Percentiles rank a stretch among this genome's conserved stretches.
Conservation (phyloP, 2,113 vertebrate species). For the Thalassarche chlororhynchos region DNA sequence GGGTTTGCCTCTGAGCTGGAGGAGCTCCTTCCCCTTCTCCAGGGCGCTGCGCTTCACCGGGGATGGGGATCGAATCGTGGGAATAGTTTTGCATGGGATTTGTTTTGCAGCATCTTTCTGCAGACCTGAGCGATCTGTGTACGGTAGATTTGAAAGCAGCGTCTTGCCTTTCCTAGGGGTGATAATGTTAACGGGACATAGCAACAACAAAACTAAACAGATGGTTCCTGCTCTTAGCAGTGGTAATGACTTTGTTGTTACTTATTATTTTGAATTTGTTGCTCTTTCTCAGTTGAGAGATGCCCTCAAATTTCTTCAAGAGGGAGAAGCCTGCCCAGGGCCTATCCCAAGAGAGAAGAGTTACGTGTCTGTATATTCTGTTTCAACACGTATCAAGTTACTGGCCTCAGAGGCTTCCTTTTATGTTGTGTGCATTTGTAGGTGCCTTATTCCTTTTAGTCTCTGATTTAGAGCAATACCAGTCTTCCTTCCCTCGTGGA, state of each 20-base stretch:
- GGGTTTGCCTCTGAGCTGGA: background rate
- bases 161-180: background rate
- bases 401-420: background rate
- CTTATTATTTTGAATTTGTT: background rate
- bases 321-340: background rate
- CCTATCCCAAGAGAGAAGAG: background rate
- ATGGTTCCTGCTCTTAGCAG: background rate
- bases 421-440: background rate
- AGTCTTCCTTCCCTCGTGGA: background rate
- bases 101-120: background rate
- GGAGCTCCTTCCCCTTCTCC: background rate
- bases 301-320: background rate
- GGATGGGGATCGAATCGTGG: rapidly evolving
- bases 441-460: background rate
- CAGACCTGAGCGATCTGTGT: background rate
- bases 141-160: background rate
- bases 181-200: rapidly evolving
- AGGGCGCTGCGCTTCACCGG: rapidly evolving
- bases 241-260: background rate
- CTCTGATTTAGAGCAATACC: background rate
- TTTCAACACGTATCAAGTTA: background rate
- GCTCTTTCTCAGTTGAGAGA: background rate
- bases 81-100: background rate
- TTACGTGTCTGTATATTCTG: background rate
- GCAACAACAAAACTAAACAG: background rate